These are phyloP conservation scores for Falco peregrinus DNA, from an alignment of 2,797 vertebrate genomes.

Conservation along the genomic window DNA sequence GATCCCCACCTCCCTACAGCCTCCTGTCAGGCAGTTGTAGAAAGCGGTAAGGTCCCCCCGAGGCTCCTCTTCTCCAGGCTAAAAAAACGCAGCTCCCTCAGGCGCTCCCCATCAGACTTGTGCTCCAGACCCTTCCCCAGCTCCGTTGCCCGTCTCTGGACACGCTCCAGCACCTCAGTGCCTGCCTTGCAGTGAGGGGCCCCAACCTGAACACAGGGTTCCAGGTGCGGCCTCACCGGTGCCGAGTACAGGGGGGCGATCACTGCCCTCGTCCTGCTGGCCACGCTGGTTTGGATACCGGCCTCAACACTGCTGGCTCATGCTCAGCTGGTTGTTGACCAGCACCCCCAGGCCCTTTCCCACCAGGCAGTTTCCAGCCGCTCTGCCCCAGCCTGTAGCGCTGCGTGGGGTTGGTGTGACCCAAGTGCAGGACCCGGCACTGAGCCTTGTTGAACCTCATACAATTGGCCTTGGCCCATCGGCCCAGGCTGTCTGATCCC, in stretches of 20 bases:
- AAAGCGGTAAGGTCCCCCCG: too few species aligned
- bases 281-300: not conserved
- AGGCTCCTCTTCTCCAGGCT: too few species aligned
- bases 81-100: too few species aligned
- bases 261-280: not conserved
- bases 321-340: fast-evolving
- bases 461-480: too few species aligned
- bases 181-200: not conserved
- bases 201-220: not conserved
- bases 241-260: fast-evolving
- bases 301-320: not conserved
- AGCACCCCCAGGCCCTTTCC: not conserved
- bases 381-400: too few species aligned
- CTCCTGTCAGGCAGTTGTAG: too few species aligned
- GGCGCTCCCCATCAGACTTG: too few species aligned
- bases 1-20: too few species aligned
- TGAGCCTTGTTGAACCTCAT: too few species aligned
- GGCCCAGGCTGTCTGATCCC: too few species aligned
- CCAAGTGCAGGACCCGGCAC: too few species aligned
- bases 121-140: not conserved
- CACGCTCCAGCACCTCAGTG: fast-evolving
- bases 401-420: too few species aligned
- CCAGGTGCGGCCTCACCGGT: not conserved
- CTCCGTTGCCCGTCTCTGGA: not conserved
- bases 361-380: not conserved